Base-by-base conservation (phyloP, 2,888 invertebrate species). In the Acrobasis suavella region DNA sequence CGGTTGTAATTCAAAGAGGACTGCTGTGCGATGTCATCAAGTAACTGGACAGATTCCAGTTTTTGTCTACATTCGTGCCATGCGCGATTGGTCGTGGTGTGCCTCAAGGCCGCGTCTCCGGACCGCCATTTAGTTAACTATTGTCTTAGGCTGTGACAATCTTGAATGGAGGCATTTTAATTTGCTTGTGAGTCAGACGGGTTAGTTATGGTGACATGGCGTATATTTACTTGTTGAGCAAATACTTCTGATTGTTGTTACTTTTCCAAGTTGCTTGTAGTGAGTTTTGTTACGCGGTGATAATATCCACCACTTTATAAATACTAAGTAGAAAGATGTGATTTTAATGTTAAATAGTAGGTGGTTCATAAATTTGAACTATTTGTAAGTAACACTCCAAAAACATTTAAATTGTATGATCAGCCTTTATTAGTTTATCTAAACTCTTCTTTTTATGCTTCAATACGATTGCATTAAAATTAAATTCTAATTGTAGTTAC, bases 31-130 rank as follows among this genome's bases (percentile, higher is more conserved):
- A 56, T 50, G 59, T 50, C 59, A 66, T 67, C 62, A 64, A 60
- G 73, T 67, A 74, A 72, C 81, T 81, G 78, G 78, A 79, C 72
- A 71, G 72, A 81, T 77, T 82, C 82, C 75, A 81, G 80, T 82
- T 81, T 82, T 83, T 84, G 79, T 71, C 70, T 64, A 69, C 76
- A 75, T 68, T 69, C 67, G 69, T 74, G 80, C 77, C 77, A 80
- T 82, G 73, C 75, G 70, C 72, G 76, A 83, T 82, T 74, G 72
- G 78, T 63, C 67, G 69, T 77, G 80, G 83, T 67, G 77, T 83
- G 64, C 80, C 79, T 67, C 88, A 89, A 87, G 89, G 87, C 77
- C 81, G 78, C 67, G 67, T 68, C 65, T 74, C 75, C 60, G 70
- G 67, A 59, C 76, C 78, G 69, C 69, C 70, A 69, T 69, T 75